Conservation (phyloP, 2,797 vertebrate genomes). For the Mus caroli region DNA sequence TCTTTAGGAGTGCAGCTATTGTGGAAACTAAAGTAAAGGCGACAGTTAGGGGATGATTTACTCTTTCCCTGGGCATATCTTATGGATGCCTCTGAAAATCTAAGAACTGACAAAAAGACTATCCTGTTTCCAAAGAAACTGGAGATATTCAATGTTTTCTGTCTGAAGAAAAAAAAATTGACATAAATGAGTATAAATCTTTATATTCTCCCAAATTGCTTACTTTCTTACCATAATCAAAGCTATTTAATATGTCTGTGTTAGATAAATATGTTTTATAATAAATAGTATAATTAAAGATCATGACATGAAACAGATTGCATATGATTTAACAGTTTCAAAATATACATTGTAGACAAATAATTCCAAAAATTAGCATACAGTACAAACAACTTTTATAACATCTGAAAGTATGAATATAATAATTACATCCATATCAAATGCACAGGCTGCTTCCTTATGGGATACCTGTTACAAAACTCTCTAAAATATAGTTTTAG, state of each 20-base stretch:
- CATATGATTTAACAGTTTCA: background rate
- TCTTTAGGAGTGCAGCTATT: slow-evolving; percentile 43
- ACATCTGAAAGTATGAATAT: background rate
- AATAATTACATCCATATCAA: background rate
- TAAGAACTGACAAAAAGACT: background rate
- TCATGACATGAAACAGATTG: background rate
- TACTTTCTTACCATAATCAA: background rate
- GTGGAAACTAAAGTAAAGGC: slow-evolving; percentile 32
- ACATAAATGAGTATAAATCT: background rate
- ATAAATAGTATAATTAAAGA: background rate
- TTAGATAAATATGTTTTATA: slow-evolving; percentile 2
- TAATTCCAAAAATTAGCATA: background rate
- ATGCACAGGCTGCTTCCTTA: background rate
- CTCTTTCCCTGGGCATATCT: background rate
- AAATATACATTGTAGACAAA: background rate
- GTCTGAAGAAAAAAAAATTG: background rate
- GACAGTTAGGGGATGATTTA: slow-evolving; percentile 24
- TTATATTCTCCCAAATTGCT: background rate
- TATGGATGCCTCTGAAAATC: background rate
- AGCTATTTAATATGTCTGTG: slow-evolving; percentile 4
- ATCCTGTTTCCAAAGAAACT: background rate
- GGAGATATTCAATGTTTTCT: background rate
- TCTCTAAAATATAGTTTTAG: background rate
- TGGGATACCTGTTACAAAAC: background rate
- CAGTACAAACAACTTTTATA: background rate